Base-by-base conservation (phyloP, 2,888 invertebrate genomes). In the Cremastinae sp. region DNA sequence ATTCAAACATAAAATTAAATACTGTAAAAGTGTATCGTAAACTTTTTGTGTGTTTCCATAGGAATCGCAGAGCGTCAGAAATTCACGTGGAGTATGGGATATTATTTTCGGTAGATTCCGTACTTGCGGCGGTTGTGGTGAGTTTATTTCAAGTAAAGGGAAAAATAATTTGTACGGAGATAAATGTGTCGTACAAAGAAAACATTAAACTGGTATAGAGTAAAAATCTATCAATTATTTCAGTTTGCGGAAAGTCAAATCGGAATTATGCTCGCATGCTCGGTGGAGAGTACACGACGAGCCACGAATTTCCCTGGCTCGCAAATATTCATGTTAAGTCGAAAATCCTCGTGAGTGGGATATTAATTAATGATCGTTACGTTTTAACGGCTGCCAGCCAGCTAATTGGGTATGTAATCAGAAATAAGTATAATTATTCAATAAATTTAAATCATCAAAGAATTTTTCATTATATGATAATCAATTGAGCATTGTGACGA, bases 221-320 rank as follows among this genome's bases (percentile, higher is more conserved):
- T n/a, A n/a, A n/a, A n/a, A n/a, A n/a, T n/a, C n/a, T n/a, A n/a
- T n/a, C n/a, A n/a, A n/a, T 5, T 18, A 5, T 47, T 74, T 0
- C 56, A 92, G 91, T 86, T 79, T 91, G 91, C 81, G 91, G 91
- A n/a, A 83, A 90, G 77, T 86, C 91, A 8, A 91, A 91, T 83
- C 86, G 90, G 14, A 86, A 86, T 58, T 89, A 89, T 18, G 82
- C 83, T 1, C 86, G 90, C 8, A 83, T 91, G 1, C 78, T 91
- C 9, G 91, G 91, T 0, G 92, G 92, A 1, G 92, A 92, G 82
- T 87, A 85, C 62, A 87, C 90, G 14, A 86, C 88, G 43, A 88
- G 90, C 0, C 90, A 92, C 78, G 91, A 92, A 82, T 93, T 92
- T 85, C 92, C 92, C 0, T 93, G 93, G 93, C 86, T 92, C 20